phyloP scores from a whole-genome alignment of 1,140 invertebrate genomes.

The Atopsyche davidsoni region DNA sequence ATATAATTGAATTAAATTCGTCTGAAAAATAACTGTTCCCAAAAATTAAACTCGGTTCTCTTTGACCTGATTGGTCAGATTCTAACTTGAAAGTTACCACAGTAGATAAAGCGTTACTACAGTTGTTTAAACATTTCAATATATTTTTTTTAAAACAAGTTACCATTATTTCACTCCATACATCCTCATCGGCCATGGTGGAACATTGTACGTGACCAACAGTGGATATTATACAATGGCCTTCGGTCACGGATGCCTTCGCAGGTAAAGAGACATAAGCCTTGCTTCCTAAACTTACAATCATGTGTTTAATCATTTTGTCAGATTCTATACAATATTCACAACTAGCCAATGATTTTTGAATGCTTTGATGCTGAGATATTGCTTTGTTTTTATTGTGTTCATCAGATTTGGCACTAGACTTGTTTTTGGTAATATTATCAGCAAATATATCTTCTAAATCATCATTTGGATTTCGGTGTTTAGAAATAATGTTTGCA shows the following conservation, averaged over 20 bases:
- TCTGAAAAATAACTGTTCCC: too few relatives aligned
- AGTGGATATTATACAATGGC: constrained; percentile 86
- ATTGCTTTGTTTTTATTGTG: constrained; percentile 64
- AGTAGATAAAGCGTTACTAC: background rate
- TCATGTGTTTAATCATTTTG: constrained; percentile 79
- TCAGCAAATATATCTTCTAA: constrained; percentile 84
- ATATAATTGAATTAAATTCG: background rate
- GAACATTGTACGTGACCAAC: constrained; percentile 71
- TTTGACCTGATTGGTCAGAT: too few relatives aligned
- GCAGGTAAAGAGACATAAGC: constrained; percentile 78
- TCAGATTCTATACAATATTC: constrained; percentile 74
- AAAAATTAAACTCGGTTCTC: too few relatives aligned
- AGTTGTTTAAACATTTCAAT: background rate
- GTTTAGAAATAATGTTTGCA: constrained; percentile 62
- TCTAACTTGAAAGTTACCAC: background rate
- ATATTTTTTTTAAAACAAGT: constrained; percentile 11
- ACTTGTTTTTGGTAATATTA: constrained; percentile 59
- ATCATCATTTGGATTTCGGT: constrained; percentile 65
- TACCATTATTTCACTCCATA: constrained; percentile 83
- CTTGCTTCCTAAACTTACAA: constrained; percentile 73
- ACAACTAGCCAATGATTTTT: constrained; percentile 72
- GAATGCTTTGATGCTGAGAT: constrained; percentile 61
- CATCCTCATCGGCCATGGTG: constrained; percentile 86
- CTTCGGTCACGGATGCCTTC: constrained; percentile 70
- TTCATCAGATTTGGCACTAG: constrained; percentile 56